A percentile compares a stretch with the other conserved stretches of the same genome.
phyloP scores from a whole-genome alignment of 1,140 invertebrate species.

The Polypedilum vanderplanki region DNA sequence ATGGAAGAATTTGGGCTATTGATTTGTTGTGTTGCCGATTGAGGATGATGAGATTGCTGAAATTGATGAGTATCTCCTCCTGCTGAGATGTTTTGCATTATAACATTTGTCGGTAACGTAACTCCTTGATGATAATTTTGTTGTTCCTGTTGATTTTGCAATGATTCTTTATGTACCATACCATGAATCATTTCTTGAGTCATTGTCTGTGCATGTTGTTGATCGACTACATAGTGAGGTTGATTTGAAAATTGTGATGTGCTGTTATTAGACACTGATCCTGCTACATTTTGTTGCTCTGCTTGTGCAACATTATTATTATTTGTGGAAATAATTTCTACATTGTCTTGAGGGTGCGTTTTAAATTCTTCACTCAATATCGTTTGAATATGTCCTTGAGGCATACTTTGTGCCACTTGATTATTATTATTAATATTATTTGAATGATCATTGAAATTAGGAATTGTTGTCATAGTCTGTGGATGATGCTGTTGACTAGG shows the following conservation, averaged over 20 bases:
- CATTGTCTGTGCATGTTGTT: neutral
- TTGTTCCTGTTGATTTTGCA: slow-evolving; percentile 29
- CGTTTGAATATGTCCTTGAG: slow-evolving; percentile 50
- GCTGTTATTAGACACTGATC: neutral
- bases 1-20: slow-evolving; percentile 2
- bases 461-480: slow-evolving; percentile 48
- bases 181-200: neutral
- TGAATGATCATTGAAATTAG: slow-evolving; percentile 43
- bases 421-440: slow-evolving; percentile 39
- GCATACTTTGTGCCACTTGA: slow-evolving; percentile 47
- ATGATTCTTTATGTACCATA: neutral
- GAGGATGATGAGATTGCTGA: slow-evolving; percentile 25
- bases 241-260: slow-evolving; percentile 10
- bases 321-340: neutral
- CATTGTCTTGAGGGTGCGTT: slow-evolving; percentile 36
- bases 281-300: neutral
- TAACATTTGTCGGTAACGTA: slow-evolving; percentile 32
- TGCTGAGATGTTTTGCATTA: neutral
- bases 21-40: slow-evolving; percentile 8
- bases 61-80: neutral
- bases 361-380: slow-evolving; percentile 45
- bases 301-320: neutral
- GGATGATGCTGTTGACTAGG: slow-evolving; percentile 36
- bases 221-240: neutral
- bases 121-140: slow-evolving; percentile 31